phyloP scores from a whole-genome alignment of 2,113 vertebrate genomes.

The Vombatus ursinus region DNA sequence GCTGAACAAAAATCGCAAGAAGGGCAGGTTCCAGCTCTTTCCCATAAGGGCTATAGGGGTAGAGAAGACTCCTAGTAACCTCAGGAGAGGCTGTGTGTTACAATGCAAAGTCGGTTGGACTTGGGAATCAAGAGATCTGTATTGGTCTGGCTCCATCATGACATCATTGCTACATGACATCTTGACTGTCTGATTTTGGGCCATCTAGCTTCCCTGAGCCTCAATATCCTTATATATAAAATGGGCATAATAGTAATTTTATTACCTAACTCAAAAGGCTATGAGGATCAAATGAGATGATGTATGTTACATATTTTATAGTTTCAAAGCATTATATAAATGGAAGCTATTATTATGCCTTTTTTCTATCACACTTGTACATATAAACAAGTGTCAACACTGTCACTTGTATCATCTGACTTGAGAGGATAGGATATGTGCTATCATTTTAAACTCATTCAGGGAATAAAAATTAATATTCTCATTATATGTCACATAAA shows the following conservation, averaged over 20 bases:
- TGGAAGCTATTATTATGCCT: background rate
- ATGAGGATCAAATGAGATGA: background rate
- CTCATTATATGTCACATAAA: conserved; percentile 35
- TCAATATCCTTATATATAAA: background rate
- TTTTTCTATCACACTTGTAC: background rate
- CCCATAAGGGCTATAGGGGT: background rate
- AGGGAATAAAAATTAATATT: conserved; percentile 67
- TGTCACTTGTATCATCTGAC: background rate
- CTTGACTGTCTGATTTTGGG: background rate
- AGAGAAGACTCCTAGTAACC: background rate
- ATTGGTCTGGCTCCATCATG: background rate
- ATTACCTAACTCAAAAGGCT: background rate
- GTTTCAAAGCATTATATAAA: background rate
- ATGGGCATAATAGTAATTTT: background rate
- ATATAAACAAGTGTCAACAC: background rate
- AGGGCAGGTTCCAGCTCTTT: background rate
- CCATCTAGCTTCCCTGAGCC: background rate
- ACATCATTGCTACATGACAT: background rate
- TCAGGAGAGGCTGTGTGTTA: background rate
- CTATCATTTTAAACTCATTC: background rate
- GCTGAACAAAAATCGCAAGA: background rate
- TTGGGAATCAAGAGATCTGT: background rate
- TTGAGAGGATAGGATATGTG: background rate
- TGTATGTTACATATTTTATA: background rate
- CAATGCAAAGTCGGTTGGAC: background rate